Evolutionary conservation across 2,888 invertebrate genomes (phyloP).

Genomic region (Sphinx pinastri): DNA sequence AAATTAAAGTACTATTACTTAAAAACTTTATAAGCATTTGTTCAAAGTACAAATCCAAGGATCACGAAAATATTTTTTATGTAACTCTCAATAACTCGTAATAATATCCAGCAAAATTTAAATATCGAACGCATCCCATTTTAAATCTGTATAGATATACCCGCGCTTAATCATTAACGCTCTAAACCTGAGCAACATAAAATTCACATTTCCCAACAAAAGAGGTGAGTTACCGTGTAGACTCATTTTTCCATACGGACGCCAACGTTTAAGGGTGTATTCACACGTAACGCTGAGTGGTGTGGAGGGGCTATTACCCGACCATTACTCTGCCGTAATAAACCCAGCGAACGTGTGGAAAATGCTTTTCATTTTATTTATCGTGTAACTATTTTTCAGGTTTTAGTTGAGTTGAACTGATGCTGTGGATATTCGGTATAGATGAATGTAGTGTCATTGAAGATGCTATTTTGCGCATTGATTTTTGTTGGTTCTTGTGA

Average conservation of each 20-base stretch:
- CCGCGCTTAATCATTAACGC: neutral
- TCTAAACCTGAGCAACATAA: slow-evolving; percentile 2
- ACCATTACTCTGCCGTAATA: slow-evolving; percentile 51
- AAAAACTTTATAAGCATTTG: too few relatives aligned
- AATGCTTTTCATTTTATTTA: slow-evolving; percentile 23
- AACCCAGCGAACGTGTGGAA: slow-evolving; percentile 47
- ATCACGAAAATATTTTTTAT: too few relatives aligned
- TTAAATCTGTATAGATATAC: too few relatives aligned
- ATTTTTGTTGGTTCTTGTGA: neutral
- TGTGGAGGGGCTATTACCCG: slow-evolving; percentile 54
- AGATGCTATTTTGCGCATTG: neutral
- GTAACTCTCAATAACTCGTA: too few relatives aligned
- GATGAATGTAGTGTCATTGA: neutral
- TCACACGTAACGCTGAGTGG: slow-evolving; percentile 57
- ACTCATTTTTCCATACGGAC: slow-evolving; percentile 52
- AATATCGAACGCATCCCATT: too few relatives aligned
- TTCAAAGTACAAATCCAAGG: too few relatives aligned
- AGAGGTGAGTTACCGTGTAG: slow-evolving; percentile 31
- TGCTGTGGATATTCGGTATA: too few relatives aligned
- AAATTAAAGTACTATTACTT: too few relatives aligned
- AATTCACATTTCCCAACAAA: slow-evolving; percentile 19
- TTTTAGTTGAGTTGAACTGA: neutral
- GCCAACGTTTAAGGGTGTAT: slow-evolving; percentile 50
- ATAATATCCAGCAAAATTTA: too few relatives aligned
- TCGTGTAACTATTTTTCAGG: slow-evolving; percentile 9